Evolutionary conservation across 1,140 invertebrate species (phyloP).

Genomic region (Drosophila bifasciata): DNA sequence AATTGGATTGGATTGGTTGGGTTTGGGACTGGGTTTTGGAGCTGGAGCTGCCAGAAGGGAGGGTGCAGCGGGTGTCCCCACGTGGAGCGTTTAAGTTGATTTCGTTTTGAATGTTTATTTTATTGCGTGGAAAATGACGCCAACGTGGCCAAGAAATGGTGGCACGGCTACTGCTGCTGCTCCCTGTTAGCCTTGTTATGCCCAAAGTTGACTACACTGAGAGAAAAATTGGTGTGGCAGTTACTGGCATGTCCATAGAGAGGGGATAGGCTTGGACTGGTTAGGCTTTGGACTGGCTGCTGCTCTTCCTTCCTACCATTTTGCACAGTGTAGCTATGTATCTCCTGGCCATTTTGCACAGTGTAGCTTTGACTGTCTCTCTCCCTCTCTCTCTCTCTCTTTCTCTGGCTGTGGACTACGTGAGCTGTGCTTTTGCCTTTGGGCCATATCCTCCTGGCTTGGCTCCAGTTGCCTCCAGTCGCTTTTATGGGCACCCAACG

Average conservation of each 20-base stretch:
- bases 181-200: constrained; percentile 10
- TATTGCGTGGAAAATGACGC: constrained; percentile 84
- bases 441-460: constrained; percentile 20
- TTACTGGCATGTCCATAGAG: too few relatives aligned
- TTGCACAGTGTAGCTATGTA: too few relatives aligned
- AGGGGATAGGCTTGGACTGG: not conserved
- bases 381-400: too few relatives aligned
- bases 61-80: constrained; percentile 23
- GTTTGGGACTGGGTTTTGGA: not conserved
- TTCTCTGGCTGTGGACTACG: too few relatives aligned
- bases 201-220: constrained; percentile 19
- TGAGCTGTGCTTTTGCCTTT: too few relatives aligned
- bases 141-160: constrained; percentile 82
- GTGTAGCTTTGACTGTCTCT: too few relatives aligned
- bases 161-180: constrained; percentile 17
- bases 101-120: constrained; percentile 83
- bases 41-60: constrained; percentile 36
- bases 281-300: not conserved
- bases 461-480: constrained; percentile 68
- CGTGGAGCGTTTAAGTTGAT: constrained; percentile 77
- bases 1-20: constrained; percentile 35
- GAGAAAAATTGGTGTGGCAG: too few relatives aligned
- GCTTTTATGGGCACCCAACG: constrained; percentile 69
- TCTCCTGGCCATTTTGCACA: too few relatives aligned
- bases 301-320: too few relatives aligned